Base-by-base conservation (phyloP, 2,113 vertebrate species). In the Leptobrachium leishanense region DNA sequence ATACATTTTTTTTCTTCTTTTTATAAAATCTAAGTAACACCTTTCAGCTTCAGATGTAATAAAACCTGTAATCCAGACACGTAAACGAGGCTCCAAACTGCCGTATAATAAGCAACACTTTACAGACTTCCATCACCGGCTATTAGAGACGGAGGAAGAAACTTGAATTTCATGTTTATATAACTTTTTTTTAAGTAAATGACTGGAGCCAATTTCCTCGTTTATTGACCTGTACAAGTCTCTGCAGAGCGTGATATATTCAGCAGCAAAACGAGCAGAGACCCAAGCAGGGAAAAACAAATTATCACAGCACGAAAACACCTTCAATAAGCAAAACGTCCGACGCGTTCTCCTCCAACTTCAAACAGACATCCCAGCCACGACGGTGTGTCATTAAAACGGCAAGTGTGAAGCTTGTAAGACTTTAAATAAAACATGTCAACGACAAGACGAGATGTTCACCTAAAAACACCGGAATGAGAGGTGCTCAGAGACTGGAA, bases 251-350 rank as follows among this genome's bases (percentile, higher is more conserved):
- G 41, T 13, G 44, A 53, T 44, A 68, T 62, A 72, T 65, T 72
- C 41, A 39, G 46, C 10, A 39, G 40, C 43, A 43, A 71, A 20
- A 64, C 65, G 68, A 72, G 71, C 68, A 72, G n/a, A 41, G 31
- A 53, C 20, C 6, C 43, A 20, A 64, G 15, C 13, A n/a, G 4
- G 53, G n/a, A 70, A 79, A 31, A 77, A 59, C 20, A 53, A 77
- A 79, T 79, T 79, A 66, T 73, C 62, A 72, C 62, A 2, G n/a
- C 11, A 20, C 31, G 20, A 53, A 50, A n/a, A 73, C 77, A 57
- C 69, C 62, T 73, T 39, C 39, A 62, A 39, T 12, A 71, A 69
- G 43, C 13, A 43, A 44, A 43, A 69, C 4, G 20, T 69, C 68
- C 68, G 1, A 9, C 3, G 2, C 13, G 66, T 43, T 68, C 13